These are phyloP conservation scores for Cryptophagus acutangulus DNA, from an alignment of 2,888 invertebrate genomes.

Conservation along the genomic window DNA sequence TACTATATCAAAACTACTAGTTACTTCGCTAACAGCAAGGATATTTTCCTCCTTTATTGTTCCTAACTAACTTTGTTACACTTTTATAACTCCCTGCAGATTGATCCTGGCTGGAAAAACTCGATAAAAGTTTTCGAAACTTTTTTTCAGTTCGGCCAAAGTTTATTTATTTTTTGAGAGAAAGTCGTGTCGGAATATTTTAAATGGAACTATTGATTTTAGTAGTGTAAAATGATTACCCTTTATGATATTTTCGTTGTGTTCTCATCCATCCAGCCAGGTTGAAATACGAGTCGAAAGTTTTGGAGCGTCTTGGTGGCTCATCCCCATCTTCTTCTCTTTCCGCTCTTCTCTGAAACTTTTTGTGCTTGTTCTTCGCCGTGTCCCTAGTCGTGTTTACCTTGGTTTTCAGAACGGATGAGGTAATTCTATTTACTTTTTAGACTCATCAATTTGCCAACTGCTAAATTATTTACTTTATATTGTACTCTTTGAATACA, in stretches of 20 bases:
- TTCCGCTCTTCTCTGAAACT: slow-evolving; percentile 2
- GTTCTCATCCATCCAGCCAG: too few relatives aligned
- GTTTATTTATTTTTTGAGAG: not conserved
- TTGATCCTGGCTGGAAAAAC: slow-evolving; percentile 22
- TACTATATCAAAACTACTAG: too few relatives aligned
- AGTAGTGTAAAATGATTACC: too few relatives aligned
- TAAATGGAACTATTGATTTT: slow-evolving; percentile 3
- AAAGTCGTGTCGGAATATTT: not conserved
- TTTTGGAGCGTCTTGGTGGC: slow-evolving; percentile 6
- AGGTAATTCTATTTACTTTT: slow-evolving; percentile 35
- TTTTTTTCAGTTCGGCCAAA: not conserved
- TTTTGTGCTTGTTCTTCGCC: slow-evolving; percentile 7
- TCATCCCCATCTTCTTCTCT: not conserved
- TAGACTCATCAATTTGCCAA: slow-evolving; percentile 28
- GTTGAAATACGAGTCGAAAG: not conserved
- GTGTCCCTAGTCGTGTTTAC: slow-evolving; percentile 22
- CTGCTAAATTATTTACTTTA: slow-evolving; percentile 22
- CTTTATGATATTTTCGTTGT: not conserved
- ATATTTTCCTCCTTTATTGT: slow-evolving; percentile 43
- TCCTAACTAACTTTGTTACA: slow-evolving; percentile 33
- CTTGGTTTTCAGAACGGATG: slow-evolving; percentile 26
- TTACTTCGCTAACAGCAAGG: too few relatives aligned
- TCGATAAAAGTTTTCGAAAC: slow-evolving; percentile 26
- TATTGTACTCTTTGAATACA: slow-evolving; percentile 6
- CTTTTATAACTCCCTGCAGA: slow-evolving; percentile 40